Evolutionary conservation across 2,888 invertebrate genomes (phyloP).

Genomic region (Ophion ventricosus): DNA sequence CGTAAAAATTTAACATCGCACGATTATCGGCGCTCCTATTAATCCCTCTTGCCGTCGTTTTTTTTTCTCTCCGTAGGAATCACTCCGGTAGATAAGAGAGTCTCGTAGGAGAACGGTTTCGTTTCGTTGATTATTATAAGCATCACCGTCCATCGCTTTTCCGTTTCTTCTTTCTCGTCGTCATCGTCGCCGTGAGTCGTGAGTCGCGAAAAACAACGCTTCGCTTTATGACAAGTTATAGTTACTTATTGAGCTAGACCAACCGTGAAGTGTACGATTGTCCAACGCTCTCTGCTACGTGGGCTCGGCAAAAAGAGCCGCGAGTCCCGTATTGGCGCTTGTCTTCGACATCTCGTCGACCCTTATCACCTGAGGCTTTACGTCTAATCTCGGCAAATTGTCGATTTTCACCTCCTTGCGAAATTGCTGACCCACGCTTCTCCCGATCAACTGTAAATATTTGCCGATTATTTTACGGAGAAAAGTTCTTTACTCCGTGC

Average conservation of each 20-base stretch:
- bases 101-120: not conserved
- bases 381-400: constrained; percentile 90
- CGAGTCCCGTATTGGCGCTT: constrained; percentile 77
- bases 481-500: not conserved
- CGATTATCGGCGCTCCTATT: too few species aligned
- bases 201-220: not conserved
- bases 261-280: constrained; percentile 72
- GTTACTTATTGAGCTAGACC: constrained; percentile 75
- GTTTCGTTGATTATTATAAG: not conserved
- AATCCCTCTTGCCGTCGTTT: too few species aligned
- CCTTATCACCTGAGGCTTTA: constrained; percentile 79
- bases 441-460: constrained; percentile 88
- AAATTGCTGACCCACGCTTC: constrained; percentile 94
- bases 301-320: constrained; percentile 80
- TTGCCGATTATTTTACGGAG: not conserved
- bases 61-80: not conserved
- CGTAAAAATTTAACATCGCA: too few species aligned
- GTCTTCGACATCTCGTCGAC: constrained; percentile 80
- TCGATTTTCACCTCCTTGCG: constrained; percentile 94
- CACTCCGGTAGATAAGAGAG: too few species aligned
- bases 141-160: not conserved
- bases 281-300: constrained; percentile 79
- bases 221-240: constrained; percentile 75
- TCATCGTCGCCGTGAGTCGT: not conserved
- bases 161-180: not conserved